Base-by-base conservation (phyloP, 2,888 invertebrate genomes). In the Zaprionus obscuricornis region DNA sequence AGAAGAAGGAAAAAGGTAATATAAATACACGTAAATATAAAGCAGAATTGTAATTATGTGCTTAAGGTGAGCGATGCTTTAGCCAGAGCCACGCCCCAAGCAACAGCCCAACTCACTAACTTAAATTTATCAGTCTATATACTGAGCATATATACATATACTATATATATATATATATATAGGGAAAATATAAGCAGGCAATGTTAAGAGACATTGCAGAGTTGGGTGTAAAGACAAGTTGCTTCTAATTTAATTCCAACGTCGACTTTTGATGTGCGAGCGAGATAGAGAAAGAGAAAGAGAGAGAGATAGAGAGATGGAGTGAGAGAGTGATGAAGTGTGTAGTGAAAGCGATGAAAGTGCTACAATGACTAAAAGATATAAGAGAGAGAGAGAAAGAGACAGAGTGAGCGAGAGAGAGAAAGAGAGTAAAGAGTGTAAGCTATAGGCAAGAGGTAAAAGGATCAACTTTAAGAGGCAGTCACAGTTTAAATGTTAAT, bases 41-140 rank as follows among this genome's bases (percentile, higher is more conserved):
- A 78, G 64, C 86, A 79, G 85, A 85, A 83, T 83, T 79, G 79
- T 79, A 79, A 79, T 79, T 79, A 79, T 85, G 85, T 78, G 83
- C 83, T 82, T 85, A 74, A 78, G 66, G 79, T 83, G 83, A 78
- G 79, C 82, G 77, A 81, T 78, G 84, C 58, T 50, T 50, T 27
- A 36, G 58, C 40, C 54, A 20, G 24, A 10, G 29, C 26, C 68
- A 37, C 49, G 18, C 27, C 42, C 42, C 34, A n/a, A 8, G 4
- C 24, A 8, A 11, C 2, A 16, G 2, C n/a, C 13, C 17, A 3
- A 36, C 18, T 27, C 27, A 42, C 14, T 49, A 34, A 27, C n/a
- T n/a, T n/a, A n/a, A n/a, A n/a, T n/a, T n/a, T n/a, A n/a, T n/a
- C 36, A 55, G 55, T 18, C 40, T 17, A 22, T 13, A 22, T 14